phyloP scores from a whole-genome alignment of 35 echinoderm and acorn worm genomes.

The Apostichopus parvimensis region DNA sequence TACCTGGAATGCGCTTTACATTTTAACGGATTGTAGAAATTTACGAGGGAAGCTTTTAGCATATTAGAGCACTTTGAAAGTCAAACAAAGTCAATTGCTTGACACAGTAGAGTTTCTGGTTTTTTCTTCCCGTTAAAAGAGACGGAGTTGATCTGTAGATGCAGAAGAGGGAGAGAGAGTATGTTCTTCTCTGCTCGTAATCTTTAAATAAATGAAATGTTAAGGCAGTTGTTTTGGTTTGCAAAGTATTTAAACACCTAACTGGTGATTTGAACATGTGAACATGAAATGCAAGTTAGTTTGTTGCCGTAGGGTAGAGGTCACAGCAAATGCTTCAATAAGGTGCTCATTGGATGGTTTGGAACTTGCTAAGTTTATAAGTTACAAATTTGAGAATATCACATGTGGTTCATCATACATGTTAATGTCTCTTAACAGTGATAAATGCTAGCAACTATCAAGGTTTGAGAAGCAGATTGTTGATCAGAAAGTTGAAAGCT shows the following conservation, averaged over 20 bases:
- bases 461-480: too few relatives aligned
- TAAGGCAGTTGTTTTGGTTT: neutral
- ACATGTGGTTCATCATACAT: too few relatives aligned
- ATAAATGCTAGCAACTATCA: too few relatives aligned
- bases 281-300: too few relatives aligned
- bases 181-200: neutral
- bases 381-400: too few relatives aligned
- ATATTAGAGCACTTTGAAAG: slow-evolving; percentile 32
- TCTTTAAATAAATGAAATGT: neutral
- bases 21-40: slow-evolving; percentile 7
- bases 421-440: too few relatives aligned
- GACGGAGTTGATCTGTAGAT: neutral
- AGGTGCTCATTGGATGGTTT: too few relatives aligned
- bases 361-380: too few relatives aligned
- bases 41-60: slow-evolving; percentile 14
- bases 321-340: too few relatives aligned
- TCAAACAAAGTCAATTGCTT: slow-evolving; percentile 1
- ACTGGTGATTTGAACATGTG: too few relatives aligned
- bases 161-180: neutral
- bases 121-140: neutral
- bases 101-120: neutral
- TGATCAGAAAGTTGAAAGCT: too few relatives aligned
- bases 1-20: slow-evolving; percentile 1
- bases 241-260: neutral
- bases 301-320: too few relatives aligned